Conservation (phyloP, 2,888 invertebrate genomes). For the Eristalis arbustorum region DNA sequence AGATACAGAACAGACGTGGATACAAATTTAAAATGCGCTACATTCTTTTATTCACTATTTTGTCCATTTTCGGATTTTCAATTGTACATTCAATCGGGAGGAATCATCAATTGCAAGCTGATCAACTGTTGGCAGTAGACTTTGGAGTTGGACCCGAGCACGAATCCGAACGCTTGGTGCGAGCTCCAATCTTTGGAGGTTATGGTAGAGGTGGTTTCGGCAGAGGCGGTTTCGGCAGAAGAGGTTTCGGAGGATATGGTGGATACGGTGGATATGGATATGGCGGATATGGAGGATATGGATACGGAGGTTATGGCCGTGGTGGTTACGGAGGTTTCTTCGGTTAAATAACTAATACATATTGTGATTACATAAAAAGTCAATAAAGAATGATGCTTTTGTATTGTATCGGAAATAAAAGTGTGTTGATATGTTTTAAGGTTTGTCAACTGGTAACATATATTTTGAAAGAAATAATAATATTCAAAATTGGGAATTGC, state of each 20-base stretch:
- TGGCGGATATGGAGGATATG: background rate
- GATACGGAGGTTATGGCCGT: background rate
- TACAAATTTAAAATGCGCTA: background rate
- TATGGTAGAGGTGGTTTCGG: background rate
- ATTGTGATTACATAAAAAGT: background rate
- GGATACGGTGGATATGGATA: background rate
- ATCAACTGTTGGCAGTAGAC: background rate
- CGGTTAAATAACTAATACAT: background rate
- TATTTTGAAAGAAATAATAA: too few relatives aligned
- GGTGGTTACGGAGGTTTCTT: background rate
- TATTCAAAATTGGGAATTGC: too few relatives aligned
- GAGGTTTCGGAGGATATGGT: conserved; percentile 1
- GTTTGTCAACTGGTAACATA: too few relatives aligned
- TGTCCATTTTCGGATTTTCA: background rate
- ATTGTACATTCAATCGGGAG: background rate
- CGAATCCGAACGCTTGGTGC: background rate
- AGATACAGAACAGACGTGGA: background rate
- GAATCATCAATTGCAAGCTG: background rate
- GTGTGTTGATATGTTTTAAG: too few relatives aligned
- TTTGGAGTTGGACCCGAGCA: background rate
- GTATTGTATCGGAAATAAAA: background rate
- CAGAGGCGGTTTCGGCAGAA: background rate
- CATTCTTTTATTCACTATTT: background rate
- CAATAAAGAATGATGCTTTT: background rate
- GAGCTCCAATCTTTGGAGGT: background rate